Conservation (phyloP, 1,140 invertebrate species). For the Drosophila lacertosa region DNA sequence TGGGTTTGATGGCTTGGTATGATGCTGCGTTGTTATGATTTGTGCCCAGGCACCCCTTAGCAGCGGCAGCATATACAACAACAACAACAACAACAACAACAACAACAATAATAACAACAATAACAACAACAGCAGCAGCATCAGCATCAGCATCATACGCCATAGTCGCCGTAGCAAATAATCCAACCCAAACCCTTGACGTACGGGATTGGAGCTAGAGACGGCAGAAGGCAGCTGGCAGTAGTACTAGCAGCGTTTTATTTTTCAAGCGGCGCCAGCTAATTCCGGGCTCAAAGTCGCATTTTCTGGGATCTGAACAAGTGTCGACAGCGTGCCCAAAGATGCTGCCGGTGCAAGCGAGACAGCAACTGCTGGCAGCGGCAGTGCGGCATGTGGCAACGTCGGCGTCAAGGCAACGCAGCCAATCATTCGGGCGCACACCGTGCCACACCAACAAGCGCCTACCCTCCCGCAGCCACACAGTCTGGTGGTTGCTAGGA, state of each 20-base stretch:
- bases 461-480: slow-evolving; percentile 35
- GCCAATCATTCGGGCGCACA: slow-evolving; percentile 59
- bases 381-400: slow-evolving; percentile 42
- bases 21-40: slow-evolving; percentile 67
- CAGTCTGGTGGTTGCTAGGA: slow-evolving; percentile 65
- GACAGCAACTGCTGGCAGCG: slow-evolving; percentile 51
- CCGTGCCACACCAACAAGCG: slow-evolving; percentile 36
- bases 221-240: slow-evolving; percentile 1
- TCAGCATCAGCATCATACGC: slow-evolving; percentile 2
- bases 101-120: no score
- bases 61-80: slow-evolving; percentile 7
- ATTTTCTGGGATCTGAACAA: slow-evolving; percentile 78
- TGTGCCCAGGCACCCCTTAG: slow-evolving; percentile 22
- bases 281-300: slow-evolving; percentile 80
- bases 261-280: slow-evolving; percentile 70
- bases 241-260: slow-evolving; percentile 29
- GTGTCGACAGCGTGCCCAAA: slow-evolving; percentile 46
- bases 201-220: slow-evolving; percentile 1
- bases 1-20: slow-evolving; percentile 13
- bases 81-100: slow-evolving; percentile 10
- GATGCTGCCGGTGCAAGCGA: slow-evolving; percentile 44
- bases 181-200: slow-evolving; percentile 63
- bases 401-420: slow-evolving; percentile 71
- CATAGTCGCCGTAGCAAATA: slow-evolving; percentile 64
- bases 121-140: slow-evolving; percentile 14